A percentile compares a stretch with the other conserved stretches of the same genome.
phyloP scores from a whole-genome alignment of 2,113 vertebrate genomes.

The Upupa epops region DNA sequence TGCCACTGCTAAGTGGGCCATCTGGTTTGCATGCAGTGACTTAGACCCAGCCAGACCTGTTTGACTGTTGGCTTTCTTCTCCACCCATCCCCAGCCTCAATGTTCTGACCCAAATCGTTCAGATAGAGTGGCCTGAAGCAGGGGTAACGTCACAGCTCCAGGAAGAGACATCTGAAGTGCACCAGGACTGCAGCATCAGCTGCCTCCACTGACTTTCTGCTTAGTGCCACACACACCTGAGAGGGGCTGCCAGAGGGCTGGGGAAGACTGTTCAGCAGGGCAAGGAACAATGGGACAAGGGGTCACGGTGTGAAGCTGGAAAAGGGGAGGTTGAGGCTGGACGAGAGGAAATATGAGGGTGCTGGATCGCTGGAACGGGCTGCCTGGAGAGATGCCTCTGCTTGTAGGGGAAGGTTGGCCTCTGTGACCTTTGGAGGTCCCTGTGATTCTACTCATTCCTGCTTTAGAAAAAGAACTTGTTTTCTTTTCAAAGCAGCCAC shows the following conservation, averaged over 20 bases:
- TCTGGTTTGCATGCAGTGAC: slow-evolving; percentile 65
- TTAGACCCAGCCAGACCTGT: slow-evolving; percentile 51
- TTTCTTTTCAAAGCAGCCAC: not conserved
- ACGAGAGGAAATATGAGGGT: no score
- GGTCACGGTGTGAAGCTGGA: no score
- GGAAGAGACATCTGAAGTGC: not conserved
- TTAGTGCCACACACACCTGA: not conserved
- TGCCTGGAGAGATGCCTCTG: no score
- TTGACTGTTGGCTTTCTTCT: not conserved
- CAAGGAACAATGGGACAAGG: no score
- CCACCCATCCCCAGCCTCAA: not conserved
- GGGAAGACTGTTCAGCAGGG: no score
- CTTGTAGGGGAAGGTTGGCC: no score
- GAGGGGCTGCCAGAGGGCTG: no score
- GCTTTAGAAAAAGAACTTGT: not conserved
- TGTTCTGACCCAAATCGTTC: not conserved
- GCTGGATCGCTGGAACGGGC: no score
- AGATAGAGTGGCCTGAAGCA: not conserved
- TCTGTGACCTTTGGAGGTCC: no score
- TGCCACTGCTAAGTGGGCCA: slow-evolving; percentile 68
- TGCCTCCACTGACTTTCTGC: not conserved
- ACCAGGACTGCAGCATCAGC: not conserved
- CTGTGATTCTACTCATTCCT: not conserved
- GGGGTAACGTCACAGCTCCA: not conserved
- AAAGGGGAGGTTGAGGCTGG: no score